Base-by-base conservation (phyloP, 2,113 vertebrate genomes). In the Regulus satrapa region DNA sequence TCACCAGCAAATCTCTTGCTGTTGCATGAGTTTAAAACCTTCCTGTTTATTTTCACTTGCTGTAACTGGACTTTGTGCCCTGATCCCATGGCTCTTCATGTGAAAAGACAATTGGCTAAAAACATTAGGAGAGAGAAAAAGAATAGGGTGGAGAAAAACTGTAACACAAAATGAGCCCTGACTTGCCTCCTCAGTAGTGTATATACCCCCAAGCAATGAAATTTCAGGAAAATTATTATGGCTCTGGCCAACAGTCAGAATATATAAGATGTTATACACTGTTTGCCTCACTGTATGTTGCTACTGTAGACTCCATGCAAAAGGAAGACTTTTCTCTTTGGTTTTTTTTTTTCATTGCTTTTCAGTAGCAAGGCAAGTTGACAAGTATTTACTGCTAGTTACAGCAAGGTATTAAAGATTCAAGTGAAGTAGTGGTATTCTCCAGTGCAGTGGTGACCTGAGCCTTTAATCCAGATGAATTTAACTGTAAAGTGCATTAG, bases 391-490 rank as follows among this genome's bases (percentile, higher is more conserved):
- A 95, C 79, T 84, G 67, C 61, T 84, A 78, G 77, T 77, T 76
- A 93, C 69, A 82, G 71, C 31, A 75, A 91, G 59, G 71, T 78
- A 95, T 81, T 92, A 83, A 84, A 95, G 68, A 95, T 90, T 85
- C 94, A 92, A 95, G 68, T 78, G 59, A 92, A 94, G 71, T 41
- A 86, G 63, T 61, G 73, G 48, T 48, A 90, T 93, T 95, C 85
- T 59, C 68, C 45, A 95, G 73, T 40, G 76, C 73, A 85, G 61
- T 67, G 61, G 48, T 52, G 92, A 94, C 62, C 88, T 69, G 56
- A 88, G 87, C 85, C 92, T 97, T 94, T 96, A 97, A 95, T 97
- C 92, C 73, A 95, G 78, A 94, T 49, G 63, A 94, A 96, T 91
- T 96, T 91, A 96, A 95, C 93, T 90, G 74, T 66, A 87, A 82